These are phyloP conservation scores for Procambarus clarkii DNA, from an alignment of 1,140 invertebrate genomes.

Conservation along the genomic window DNA sequence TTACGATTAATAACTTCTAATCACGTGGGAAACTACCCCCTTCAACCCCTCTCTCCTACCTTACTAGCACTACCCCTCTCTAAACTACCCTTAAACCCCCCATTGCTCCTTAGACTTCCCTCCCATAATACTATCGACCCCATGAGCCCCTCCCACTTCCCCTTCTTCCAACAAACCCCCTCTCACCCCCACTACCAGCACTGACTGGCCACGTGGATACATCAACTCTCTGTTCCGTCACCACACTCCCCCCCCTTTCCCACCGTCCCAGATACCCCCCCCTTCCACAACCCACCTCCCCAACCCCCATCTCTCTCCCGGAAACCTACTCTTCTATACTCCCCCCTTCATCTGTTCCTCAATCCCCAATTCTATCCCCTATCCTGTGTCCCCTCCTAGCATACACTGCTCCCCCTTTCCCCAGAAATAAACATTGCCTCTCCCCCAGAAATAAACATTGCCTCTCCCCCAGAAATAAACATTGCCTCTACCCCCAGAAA, in stretches of 20 bases:
- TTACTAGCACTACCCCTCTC: too few species aligned
- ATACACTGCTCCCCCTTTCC: background rate
- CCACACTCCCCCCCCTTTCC: background rate
- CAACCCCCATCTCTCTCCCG: background rate
- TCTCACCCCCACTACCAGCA: background rate
- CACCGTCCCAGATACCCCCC: background rate
- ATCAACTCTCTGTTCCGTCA: background rate
- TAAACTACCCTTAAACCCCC: too few species aligned
- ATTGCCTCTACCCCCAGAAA: background rate
- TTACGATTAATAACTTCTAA: too few species aligned
- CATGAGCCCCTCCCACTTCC: background rate
- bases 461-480: background rate
- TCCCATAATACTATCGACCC: too few species aligned
- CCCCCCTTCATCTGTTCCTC: background rate
- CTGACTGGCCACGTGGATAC: conserved; percentile 23
- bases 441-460: background rate
- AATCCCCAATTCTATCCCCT: background rate
- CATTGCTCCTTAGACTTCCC: too few species aligned
- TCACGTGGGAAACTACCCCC: too few species aligned
- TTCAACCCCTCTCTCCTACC: too few species aligned
- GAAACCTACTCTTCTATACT: too few species aligned
- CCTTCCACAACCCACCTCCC: background rate
- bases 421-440: background rate
- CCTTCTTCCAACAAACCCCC: background rate
- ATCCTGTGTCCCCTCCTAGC: background rate